Evolutionary conservation across 2,113 vertebrate genomes (phyloP).

Genomic region (Rutilus rutilus): DNA sequence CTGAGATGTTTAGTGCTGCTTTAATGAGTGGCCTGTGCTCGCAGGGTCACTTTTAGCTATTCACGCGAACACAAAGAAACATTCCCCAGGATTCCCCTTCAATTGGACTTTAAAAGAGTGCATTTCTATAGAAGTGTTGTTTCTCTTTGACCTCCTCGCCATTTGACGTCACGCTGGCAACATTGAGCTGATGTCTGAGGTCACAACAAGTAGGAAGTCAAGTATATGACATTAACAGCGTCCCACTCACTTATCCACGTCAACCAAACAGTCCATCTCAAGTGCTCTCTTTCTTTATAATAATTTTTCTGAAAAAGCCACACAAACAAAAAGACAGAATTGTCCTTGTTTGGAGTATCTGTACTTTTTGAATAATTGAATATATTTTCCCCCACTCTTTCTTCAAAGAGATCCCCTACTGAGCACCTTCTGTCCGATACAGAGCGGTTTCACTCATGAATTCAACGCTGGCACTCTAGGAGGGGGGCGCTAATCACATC

Average conservation of each 20-base stretch:
- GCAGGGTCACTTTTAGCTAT: constrained; percentile 57
- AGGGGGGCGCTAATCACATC: constrained; percentile 50
- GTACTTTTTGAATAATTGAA: constrained; percentile 45
- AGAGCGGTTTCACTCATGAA: constrained; percentile 57
- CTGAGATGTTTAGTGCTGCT: not conserved
- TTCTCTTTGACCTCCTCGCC: constrained; percentile 57
- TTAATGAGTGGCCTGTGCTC: constrained; percentile 43
- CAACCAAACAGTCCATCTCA: not conserved
- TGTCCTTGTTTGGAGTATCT: not conserved
- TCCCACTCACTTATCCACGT: not conserved
- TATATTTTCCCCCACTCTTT: constrained; percentile 28
- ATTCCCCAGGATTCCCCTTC: constrained; percentile 59
- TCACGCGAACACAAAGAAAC: constrained; percentile 57
- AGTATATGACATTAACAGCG: not conserved
- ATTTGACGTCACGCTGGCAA: constrained; percentile 48
- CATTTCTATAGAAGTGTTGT: constrained; percentile 58
- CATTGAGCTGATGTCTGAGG: constrained; percentile 53
- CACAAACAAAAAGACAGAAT: not conserved
- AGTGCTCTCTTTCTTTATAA: not conserved
- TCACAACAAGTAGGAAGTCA: constrained; percentile 28
- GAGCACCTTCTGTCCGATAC: constrained; percentile 56
- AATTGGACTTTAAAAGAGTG: constrained; percentile 56
- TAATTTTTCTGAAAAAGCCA: not conserved
- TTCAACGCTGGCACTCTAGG: constrained; percentile 65
- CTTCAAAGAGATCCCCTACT: constrained; percentile 62